These are phyloP conservation scores for Euclidia mi DNA, from an alignment of 2,888 invertebrate species.

Conservation along the genomic window DNA sequence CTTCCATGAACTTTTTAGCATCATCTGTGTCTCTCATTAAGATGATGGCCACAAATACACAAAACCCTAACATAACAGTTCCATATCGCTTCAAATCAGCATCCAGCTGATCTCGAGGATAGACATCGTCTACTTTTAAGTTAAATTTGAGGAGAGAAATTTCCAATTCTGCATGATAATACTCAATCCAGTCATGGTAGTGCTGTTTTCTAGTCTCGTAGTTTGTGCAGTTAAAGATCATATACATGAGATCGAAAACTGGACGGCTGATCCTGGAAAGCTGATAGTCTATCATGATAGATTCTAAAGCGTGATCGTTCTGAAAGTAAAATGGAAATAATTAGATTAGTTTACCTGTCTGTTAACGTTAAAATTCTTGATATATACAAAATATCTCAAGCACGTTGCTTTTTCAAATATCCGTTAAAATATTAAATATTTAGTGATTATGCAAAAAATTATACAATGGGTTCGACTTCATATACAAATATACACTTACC, in stretches of 20 bases:
- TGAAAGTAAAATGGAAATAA: too few relatives aligned
- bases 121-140: conserved; percentile 49
- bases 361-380: too few relatives aligned
- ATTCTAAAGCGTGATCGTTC: too few relatives aligned
- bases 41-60: conserved; percentile 39
- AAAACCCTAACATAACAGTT: conserved; percentile 40
- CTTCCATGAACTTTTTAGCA: conserved; percentile 35
- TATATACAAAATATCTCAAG: too few relatives aligned
- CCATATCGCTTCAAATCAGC: conserved; percentile 55
- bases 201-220: conserved; percentile 54
- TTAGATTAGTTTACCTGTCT: too few relatives aligned
- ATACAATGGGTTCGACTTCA: too few relatives aligned
- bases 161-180: conserved; percentile 57
- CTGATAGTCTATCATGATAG: conserved; percentile 35
- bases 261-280: conserved; percentile 52
- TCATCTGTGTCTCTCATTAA: conserved; percentile 51
- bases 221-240: conserved; percentile 60
- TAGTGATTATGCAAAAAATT: too few relatives aligned
- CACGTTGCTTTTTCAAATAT: too few relatives aligned
- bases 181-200: conserved; percentile 61
- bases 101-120: conserved; percentile 55
- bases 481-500: too few relatives aligned
- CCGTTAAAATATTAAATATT: too few relatives aligned
- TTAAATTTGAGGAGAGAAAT: conserved; percentile 48
- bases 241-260: conserved; percentile 60